A percentile compares a stretch with the other conserved stretches of the same genome.
Evolutionary conservation across 2,113 vertebrate species (phyloP).

Genomic region (Scomber scombrus): DNA sequence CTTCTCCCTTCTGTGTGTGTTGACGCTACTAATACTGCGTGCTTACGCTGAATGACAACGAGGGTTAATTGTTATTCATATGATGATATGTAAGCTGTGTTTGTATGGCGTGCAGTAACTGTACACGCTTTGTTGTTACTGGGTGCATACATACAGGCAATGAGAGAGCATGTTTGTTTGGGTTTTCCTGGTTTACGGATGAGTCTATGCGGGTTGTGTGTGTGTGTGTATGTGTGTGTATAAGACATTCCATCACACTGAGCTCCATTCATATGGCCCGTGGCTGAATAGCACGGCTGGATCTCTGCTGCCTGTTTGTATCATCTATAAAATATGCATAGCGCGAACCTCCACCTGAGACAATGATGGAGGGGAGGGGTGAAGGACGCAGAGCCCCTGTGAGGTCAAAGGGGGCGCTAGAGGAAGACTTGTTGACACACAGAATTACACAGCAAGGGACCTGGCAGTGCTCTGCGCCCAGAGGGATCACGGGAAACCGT

Average conservation of each 20-base stretch:
- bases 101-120: constrained; percentile 13
- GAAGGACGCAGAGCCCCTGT: not conserved
- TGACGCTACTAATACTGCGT: constrained; percentile 49
- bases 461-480: constrained; percentile 9
- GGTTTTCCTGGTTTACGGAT: constrained; percentile 20
- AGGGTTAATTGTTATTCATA: constrained; percentile 60
- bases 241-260: constrained; percentile 25
- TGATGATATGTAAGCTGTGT: constrained; percentile 27
- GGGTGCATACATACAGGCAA: constrained; percentile 6
- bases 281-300: constrained; percentile 49
- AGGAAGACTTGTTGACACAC: constrained; percentile 51
- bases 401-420: constrained; percentile 57
- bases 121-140: constrained; percentile 21
- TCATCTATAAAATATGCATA: constrained; percentile 78
- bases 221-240: constrained; percentile 35
- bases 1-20: constrained; percentile 36
- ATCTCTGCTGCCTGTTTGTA: constrained; percentile 47
- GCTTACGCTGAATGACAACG: constrained; percentile 44
- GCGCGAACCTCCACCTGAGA: constrained; percentile 63
- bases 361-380: not conserved
- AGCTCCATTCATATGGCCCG: constrained; percentile 38
- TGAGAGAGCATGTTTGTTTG: constrained; percentile 56
- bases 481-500: constrained; percentile 51
- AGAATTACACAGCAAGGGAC: constrained; percentile 52
- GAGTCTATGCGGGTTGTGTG: constrained; percentile 20